These are phyloP conservation scores for Papilio elwesi DNA, from an alignment of 2,888 invertebrate genomes.

Conservation along the genomic window DNA sequence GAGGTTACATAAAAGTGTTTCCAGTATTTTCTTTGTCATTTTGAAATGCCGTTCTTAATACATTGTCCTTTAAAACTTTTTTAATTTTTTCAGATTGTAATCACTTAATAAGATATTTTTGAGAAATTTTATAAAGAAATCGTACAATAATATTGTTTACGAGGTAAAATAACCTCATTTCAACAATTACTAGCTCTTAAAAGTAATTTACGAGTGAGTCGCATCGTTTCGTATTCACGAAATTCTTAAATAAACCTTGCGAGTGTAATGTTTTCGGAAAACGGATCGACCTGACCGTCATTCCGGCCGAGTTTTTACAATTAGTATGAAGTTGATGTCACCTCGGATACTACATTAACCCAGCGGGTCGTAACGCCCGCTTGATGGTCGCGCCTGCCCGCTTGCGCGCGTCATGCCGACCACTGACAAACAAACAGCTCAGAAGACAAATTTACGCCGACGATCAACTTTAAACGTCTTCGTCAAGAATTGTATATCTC, in stretches of 20 bases:
- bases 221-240: slow-evolving; percentile 26
- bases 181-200: slow-evolving; percentile 35
- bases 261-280: slow-evolving; percentile 18
- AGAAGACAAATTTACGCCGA: background rate
- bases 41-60: background rate
- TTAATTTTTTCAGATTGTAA: background rate
- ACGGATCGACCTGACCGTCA: slow-evolving; percentile 11
- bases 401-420: slow-evolving; percentile 1
- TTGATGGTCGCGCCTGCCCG: background rate
- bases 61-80: background rate
- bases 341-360: slow-evolving; percentile 15
- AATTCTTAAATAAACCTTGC: slow-evolving; percentile 28
- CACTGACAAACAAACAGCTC: slow-evolving; percentile 4
- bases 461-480: background rate
- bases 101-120: background rate
- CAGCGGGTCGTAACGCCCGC: slow-evolving; percentile 13
- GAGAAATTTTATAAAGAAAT: slow-evolving; percentile 16
- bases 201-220: slow-evolving; percentile 30
- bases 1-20: no score
- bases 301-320: slow-evolving; percentile 25
- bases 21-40: no score
- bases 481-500: background rate
- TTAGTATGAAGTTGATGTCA: slow-evolving; percentile 23
- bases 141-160: slow-evolving; percentile 8
- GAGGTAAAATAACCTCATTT: slow-evolving; percentile 34